phyloP scores from a whole-genome alignment of 2,113 vertebrate species.

The Ellobius talpinus region DNA sequence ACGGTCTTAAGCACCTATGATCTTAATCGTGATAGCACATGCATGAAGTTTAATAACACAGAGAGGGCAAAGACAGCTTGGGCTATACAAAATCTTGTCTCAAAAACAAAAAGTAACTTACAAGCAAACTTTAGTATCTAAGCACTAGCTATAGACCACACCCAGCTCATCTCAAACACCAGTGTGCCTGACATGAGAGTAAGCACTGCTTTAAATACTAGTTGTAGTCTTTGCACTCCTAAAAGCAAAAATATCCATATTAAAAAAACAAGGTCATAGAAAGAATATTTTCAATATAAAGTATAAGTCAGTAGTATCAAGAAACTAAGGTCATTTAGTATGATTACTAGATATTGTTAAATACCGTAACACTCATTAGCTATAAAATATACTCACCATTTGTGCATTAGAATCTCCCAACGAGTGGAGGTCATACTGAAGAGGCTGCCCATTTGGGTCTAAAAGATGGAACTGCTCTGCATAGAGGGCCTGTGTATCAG shows the following conservation, averaged over 20 bases:
- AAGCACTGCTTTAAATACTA: neutral
- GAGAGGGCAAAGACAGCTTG: neutral
- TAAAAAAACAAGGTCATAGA: conserved; percentile 19
- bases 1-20: conserved; percentile 5
- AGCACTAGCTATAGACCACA: neutral
- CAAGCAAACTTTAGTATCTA: neutral
- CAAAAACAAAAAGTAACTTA: conserved; percentile 36
- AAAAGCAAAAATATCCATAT: conserved; percentile 31
- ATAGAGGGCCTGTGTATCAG: conserved; percentile 68
- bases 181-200: neutral
- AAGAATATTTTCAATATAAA: conserved; percentile 39
- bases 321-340: neutral
- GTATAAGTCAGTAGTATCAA: neutral
- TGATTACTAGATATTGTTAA: neutral
- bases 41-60: conserved; percentile 24
- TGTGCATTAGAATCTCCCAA: conserved; percentile 74
- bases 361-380: neutral
- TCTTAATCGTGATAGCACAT: conserved; percentile 27
- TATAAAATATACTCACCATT: conserved; percentile 87
- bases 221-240: neutral
- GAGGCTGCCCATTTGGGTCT: conserved; percentile 85
- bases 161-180: conserved; percentile 18
- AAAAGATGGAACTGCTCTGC: conserved; percentile 81
- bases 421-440: conserved; percentile 87
- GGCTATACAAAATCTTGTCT: neutral